Percentiles rank a stretch among this genome's conserved stretches.
These are phyloP conservation scores for Campopleginae sp. DNA, from an alignment of 2,888 invertebrate genomes.

Conservation along the genomic window DNA sequence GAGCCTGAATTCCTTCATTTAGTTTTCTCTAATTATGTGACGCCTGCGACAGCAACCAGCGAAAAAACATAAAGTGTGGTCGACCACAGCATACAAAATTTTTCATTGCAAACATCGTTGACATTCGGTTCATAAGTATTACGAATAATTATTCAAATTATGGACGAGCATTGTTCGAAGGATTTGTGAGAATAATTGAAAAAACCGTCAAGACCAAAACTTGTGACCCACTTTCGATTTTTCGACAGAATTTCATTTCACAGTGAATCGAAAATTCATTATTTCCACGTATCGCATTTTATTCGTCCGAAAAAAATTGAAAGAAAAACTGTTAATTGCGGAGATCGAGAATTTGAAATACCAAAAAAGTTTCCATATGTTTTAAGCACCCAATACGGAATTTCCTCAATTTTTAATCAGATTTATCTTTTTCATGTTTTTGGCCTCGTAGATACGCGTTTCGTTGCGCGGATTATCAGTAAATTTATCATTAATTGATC, in stretches of 20 bases:
- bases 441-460: neutral
- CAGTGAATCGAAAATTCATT: neutral
- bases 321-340: too few relatives aligned
- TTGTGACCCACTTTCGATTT: neutral
- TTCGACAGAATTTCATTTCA: neutral
- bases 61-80: neutral
- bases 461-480: neutral
- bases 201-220: neutral
- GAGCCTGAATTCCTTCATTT: neutral
- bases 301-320: too few relatives aligned
- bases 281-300: neutral
- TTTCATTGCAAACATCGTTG: neutral
- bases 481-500: constrained; percentile 6
- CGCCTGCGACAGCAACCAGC: neutral
- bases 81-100: neutral
- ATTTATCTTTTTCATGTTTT: neutral
- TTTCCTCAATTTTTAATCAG: neutral
- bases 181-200: neutral
- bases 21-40: neutral
- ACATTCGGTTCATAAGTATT: neutral
- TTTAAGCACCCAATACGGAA: neutral
- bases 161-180: neutral
- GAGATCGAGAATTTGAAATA: neutral
- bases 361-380: neutral
- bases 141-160: neutral